These are phyloP conservation scores for Plagodis dolabraria DNA, from an alignment of 2,888 invertebrate species.

Conservation along the genomic window DNA sequence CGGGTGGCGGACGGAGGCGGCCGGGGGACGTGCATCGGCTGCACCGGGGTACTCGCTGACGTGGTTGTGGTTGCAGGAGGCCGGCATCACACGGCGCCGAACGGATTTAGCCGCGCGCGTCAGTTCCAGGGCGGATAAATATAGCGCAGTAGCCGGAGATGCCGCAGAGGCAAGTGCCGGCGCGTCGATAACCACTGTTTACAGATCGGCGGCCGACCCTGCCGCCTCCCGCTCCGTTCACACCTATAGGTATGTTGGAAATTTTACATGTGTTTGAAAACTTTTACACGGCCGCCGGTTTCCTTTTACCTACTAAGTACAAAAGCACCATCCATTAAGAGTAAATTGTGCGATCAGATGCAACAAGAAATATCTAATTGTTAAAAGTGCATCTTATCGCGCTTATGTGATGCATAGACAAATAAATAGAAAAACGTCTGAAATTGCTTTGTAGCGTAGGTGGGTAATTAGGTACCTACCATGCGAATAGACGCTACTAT, in stretches of 20 bases:
- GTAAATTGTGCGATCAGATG: too few species aligned
- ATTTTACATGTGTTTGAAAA: conserved; percentile 58
- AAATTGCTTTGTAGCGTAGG: too few species aligned
- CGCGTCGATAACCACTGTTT: conserved; percentile 82
- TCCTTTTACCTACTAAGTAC: too few species aligned
- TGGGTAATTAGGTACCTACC: too few species aligned
- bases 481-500: too few species aligned
- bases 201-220: conserved; percentile 81
- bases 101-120: conserved; percentile 80
- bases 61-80: conserved; percentile 83
- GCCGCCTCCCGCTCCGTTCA: conserved; percentile 75
- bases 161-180: conserved; percentile 79
- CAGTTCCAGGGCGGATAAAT: conserved; percentile 81
- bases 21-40: conserved; percentile 49
- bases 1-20: conserved; percentile 43
- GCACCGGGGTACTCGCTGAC: conserved; percentile 70
- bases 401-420: too few species aligned
- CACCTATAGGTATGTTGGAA: conserved; percentile 77
- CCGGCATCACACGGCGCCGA: conserved; percentile 77
- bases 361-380: too few species aligned
- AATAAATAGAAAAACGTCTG: too few species aligned
- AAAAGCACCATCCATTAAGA: too few species aligned
- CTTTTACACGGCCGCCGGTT: conserved; percentile 6
- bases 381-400: too few species aligned
- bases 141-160: conserved; percentile 79